These are phyloP conservation scores for Phaonia tiefii DNA, from an alignment of 2,888 invertebrate genomes.

Conservation along the genomic window DNA sequence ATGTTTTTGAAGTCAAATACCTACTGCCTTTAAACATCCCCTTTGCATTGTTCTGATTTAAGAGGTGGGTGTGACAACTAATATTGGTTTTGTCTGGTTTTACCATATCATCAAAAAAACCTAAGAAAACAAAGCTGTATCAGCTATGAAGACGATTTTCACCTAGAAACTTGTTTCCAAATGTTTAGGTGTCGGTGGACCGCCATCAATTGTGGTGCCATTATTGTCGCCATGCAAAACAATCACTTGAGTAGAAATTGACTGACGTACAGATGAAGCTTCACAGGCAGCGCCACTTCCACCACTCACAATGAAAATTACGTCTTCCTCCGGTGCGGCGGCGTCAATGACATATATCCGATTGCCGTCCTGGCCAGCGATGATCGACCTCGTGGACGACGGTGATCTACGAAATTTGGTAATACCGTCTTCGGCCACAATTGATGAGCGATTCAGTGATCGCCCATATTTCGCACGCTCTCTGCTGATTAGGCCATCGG, in stretches of 20 bases:
- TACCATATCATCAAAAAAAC: too few species aligned
- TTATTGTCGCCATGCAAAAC: background rate
- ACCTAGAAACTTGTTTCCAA: too few species aligned
- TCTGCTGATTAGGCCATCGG: background rate
- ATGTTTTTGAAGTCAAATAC: too few species aligned
- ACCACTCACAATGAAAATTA: slow-evolving; percentile 30
- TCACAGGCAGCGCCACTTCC: too few species aligned
- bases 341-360: slow-evolving; percentile 10
- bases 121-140: too few species aligned
- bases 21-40: too few species aligned
- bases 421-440: background rate
- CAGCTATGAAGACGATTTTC: too few species aligned
- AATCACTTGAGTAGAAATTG: slow-evolving; percentile 8
- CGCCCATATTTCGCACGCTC: background rate
- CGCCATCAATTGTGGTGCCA: background rate
- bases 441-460: background rate
- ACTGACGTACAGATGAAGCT: background rate
- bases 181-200: too few species aligned
- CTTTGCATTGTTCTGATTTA: too few species aligned
- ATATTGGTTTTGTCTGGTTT: too few species aligned
- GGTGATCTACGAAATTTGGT: background rate
- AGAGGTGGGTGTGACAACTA: too few species aligned
- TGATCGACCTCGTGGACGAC: background rate
- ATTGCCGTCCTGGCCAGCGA: slow-evolving; percentile 1
- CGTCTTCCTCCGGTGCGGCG: slow-evolving; percentile 8